Percentiles rank a stretch among this genome's conserved stretches.
Conservation (phyloP, 1,140 invertebrate species). For the Drosophila neocordata region DNA sequence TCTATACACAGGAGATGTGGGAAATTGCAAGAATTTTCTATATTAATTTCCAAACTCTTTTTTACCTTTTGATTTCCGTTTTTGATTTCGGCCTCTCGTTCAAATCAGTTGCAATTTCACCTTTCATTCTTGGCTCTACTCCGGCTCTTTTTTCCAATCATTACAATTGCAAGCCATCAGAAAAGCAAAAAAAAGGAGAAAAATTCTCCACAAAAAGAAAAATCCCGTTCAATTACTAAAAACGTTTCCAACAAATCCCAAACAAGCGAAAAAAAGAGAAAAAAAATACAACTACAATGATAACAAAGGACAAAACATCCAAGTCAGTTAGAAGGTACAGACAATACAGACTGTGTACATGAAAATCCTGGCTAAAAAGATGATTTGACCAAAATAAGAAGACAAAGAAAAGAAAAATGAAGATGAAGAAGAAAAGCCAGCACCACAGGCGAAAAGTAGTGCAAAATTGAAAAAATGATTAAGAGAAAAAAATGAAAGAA, state of each 20-base stretch:
- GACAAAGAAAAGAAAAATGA: background rate
- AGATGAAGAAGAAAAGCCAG: background rate
- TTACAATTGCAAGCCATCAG: background rate
- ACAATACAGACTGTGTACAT: background rate
- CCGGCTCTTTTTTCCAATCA: background rate
- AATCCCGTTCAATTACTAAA: conserved; percentile 11
- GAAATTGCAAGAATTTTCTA: conserved; percentile 4
- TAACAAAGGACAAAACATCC: conserved; percentile 15
- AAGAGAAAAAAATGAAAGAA: conserved; percentile 1
- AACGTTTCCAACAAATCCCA: background rate
- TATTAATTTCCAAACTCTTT: background rate
- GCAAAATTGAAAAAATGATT: conserved; percentile 8
- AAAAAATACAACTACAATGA: conserved; percentile 16
- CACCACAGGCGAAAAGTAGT: conserved; percentile 4
- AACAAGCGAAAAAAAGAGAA: conserved; percentile 4
- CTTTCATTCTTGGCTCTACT: conserved; percentile 2
- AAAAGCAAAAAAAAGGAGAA: background rate
- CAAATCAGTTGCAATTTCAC: conserved; percentile 7
- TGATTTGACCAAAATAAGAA: conserved; percentile 9
- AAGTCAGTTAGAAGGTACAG: background rate
- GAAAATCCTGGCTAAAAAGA: background rate
- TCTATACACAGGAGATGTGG: background rate
- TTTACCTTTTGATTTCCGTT: background rate
- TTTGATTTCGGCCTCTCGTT: background rate
- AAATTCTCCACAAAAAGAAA: background rate